Evolutionary conservation across 2,888 invertebrate species (phyloP), one percentile per base, ranked within the genome.

Genomic region (Anthrax anthrax): DNA sequence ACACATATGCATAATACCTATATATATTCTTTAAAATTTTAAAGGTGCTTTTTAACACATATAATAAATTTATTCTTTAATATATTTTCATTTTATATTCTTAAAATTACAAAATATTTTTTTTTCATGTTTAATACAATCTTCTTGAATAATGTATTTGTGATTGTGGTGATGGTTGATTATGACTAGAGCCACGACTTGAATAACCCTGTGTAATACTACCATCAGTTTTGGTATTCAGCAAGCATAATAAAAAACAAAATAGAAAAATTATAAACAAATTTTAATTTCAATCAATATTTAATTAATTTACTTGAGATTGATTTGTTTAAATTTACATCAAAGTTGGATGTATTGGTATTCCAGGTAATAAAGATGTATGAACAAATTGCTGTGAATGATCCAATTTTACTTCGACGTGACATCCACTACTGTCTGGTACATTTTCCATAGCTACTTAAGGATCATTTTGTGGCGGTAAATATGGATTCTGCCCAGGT

Each of bases 121-220:
- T n/a, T n/a, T n/a, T n/a, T n/a, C n/a, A n/a, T n/a, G n/a, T 23
- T 23, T 46, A 46, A 38, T 42, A 44, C 34, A 47, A 39, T 36
- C 47, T 36, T 37, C 47, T 37, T n/a, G 37, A 44, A 18, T 47
- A 47, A 23, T 44, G 47, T 13, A 44, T 47, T 18, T 49, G 51
- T 17, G 43, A 50, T 37, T 48, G 55, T 16, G 58, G 55, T 42
- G 60, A 44, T 51, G 61, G 61, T 46, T 60, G 61, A 37, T 41
- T 42, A 18, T 46, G 46, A 13, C 37, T 41, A 16, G 46, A 37
- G 9, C 46, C 29, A 13, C 53, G 74, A 47, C 78, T 77, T 0
- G 87, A 85, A 71, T 87, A 89, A 3, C 87, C 87, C 50, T 86
- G 81, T 1, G 86, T 84, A 50, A 89, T 88, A 57, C 85, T 83